Evolutionary conservation across 2,113 vertebrate genomes (phyloP), one percentile per base, ranked within the genome.

Genomic region (Candoia aspera): DNA sequence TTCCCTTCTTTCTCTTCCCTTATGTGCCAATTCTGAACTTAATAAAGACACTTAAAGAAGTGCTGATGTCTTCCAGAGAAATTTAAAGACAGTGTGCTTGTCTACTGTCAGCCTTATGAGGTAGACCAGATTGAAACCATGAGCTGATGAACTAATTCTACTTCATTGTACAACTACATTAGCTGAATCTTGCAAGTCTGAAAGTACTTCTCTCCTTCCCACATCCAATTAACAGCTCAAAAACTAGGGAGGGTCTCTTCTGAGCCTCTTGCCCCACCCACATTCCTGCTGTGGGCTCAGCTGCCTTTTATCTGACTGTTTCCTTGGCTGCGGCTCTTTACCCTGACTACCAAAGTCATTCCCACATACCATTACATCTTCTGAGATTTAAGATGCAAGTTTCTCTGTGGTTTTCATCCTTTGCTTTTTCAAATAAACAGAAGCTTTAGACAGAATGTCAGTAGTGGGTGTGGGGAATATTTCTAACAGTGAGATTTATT

Each of bases 351-450:
- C n/a, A n/a, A n/a, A n/a, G n/a, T n/a, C n/a, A n/a, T n/a, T n/a
- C n/a, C n/a, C n/a, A n/a, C n/a, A 79, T 37, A 79, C 68, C 15
- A 37, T 79, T 19, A 79, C 68, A 79, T 37, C 68, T 79, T 79
- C 29, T 53, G 17, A 91, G 21, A 90, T 93, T 92, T 88, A 46
- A 86, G 59, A 29, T 90, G 13, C 2, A 1, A 3, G 1, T 2
- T 90, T 60, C 93, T 73, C 0, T 1, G 0, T 8, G 17, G 0
- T 37, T 84, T 92, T 89, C 57, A n/a, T 24, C 54, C 91, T 58
- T 92, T 57, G 90, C 1, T 90, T 95, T 96, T 94, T 94, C 84
- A 92, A 91, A 84, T 93, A 33, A 92, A 89, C 87, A 89, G n/a
- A 93, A 93, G 91, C 62, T 95, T 94, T 88, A 95, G 91, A 29